phyloP scores from a whole-genome alignment of 2,113 vertebrate species.

The Sterna hirundo region DNA sequence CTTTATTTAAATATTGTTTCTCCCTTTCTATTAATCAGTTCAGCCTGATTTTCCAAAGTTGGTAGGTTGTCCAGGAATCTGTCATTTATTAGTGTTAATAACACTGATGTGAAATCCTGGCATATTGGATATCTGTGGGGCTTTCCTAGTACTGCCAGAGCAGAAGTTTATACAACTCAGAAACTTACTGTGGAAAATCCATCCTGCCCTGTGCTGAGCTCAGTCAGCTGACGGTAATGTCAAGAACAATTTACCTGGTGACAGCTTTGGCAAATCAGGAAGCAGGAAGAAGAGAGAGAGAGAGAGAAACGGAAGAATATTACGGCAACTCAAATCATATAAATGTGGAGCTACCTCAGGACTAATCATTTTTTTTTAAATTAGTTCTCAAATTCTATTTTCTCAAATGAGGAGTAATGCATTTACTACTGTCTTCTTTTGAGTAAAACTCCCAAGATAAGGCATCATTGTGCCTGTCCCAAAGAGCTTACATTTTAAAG shows the following conservation, averaged over 20 bases:
- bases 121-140: not conserved
- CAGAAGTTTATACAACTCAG: not conserved
- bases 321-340: not conserved
- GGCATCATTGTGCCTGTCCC: not conserved
- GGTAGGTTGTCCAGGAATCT: not conserved
- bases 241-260: rapidly evolving
- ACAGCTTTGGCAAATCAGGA: not conserved
- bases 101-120: not conserved
- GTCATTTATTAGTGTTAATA: not conserved
- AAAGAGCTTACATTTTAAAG: not conserved
- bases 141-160: not conserved
- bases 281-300: not conserved
- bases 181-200: not conserved
- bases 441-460: not conserved
- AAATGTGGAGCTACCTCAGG: not conserved
- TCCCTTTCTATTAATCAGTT: not conserved
- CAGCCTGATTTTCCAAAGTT: not conserved
- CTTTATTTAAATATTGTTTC: not conserved
- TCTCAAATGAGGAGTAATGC: not conserved
- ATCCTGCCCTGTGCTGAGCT: not conserved
- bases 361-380: not conserved
- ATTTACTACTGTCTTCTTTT: not conserved
- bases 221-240: not conserved
- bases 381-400: not conserved
- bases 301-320: not conserved